These are phyloP conservation scores for Mesaphorura yosii DNA, from an alignment of 1,140 invertebrate species.

Conservation along the genomic window DNA sequence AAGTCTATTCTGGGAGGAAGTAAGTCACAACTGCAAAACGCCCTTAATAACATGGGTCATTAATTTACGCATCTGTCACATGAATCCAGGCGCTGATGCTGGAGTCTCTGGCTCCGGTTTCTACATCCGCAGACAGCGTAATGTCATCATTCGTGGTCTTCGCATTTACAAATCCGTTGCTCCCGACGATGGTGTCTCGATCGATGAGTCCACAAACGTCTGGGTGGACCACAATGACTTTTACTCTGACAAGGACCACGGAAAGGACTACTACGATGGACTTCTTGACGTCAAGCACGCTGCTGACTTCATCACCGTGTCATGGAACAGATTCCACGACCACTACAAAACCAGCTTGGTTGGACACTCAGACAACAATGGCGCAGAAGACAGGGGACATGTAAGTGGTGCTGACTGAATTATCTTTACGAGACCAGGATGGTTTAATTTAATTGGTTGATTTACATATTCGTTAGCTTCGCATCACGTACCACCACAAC, in stretches of 20 bases:
- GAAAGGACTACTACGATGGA: slow-evolving; percentile 16
- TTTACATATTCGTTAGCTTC: neutral
- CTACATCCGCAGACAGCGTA: slow-evolving; percentile 7
- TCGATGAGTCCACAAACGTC: slow-evolving; percentile 11
- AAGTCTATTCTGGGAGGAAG: slow-evolving; percentile 6
- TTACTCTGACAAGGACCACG: slow-evolving; percentile 3
- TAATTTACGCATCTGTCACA: no score
- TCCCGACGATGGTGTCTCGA: slow-evolving; percentile 8
- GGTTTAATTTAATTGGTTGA: neutral
- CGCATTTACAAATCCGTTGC: slow-evolving; percentile 3
- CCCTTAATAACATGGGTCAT: no score
- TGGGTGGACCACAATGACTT: slow-evolving; percentile 17
- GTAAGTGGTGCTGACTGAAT: neutral
- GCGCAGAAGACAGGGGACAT: slow-evolving; percentile 1
- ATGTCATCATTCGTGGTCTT: slow-evolving; percentile 11
- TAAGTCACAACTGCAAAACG: no score
- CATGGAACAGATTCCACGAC: slow-evolving; percentile 14
- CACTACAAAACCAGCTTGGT: slow-evolving; percentile 12
- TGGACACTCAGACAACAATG: slow-evolving; percentile 10
- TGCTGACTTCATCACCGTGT: slow-evolving; percentile 10
- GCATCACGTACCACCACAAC: slow-evolving; percentile 15
- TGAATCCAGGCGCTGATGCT: no score
- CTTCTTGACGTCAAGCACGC: slow-evolving; percentile 8
- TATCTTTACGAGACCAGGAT: no score
- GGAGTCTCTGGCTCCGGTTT: slow-evolving; percentile 5